Evolutionary conservation across 2,888 invertebrate species (phyloP), one percentile per base, ranked within the genome.

Genomic region (Syrista parreyssii): DNA sequence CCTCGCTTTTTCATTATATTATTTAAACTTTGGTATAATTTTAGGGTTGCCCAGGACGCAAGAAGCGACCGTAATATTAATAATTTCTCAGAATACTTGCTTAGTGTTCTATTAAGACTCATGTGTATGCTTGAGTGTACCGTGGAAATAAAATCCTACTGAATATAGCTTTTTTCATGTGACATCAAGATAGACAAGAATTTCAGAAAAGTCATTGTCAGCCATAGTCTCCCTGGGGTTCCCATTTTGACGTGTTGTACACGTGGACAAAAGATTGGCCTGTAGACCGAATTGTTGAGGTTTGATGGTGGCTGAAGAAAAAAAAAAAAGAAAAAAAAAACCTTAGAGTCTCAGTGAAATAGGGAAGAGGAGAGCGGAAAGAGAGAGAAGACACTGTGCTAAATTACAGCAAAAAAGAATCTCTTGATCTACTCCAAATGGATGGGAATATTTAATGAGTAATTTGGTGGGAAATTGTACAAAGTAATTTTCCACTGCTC

Each of bases 291-390:
- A 9, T 23, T 55, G 55, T 9, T 55, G 55, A 55, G 55, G 55
- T 55, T 55, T 55, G 9, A 55, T 9, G 55, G 4, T 9, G 40
- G 15, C 15, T 15, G 40, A 40, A 55, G 55, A 1, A 55, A 55
- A 23, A 55, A 55, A 4, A 34, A 9, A 6, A 34, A n/a, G n/a
- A n/a, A n/a, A n/a, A n/a, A n/a, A 0, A 15, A 40, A 40, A 1
- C 15, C 40, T 15, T 15, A 15, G 15, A 40, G 15, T 6, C 15
- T 55, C 55, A 0, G 55, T 15, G 9, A 55, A 23, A 23, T 2
- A 23, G 23, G 9, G 0, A 9, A 1, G 9, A 23, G 0, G 1
- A 23, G 23, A 23, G 23, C 2, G 55, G 6, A 1, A 23, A 0
- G 1, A 23, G 23, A 23, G 23, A 6, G 55, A 15, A 1, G 23